These are phyloP conservation scores for Drosophila lacteicornis DNA, from an alignment of 1,140 invertebrate species.

Conservation along the genomic window DNA sequence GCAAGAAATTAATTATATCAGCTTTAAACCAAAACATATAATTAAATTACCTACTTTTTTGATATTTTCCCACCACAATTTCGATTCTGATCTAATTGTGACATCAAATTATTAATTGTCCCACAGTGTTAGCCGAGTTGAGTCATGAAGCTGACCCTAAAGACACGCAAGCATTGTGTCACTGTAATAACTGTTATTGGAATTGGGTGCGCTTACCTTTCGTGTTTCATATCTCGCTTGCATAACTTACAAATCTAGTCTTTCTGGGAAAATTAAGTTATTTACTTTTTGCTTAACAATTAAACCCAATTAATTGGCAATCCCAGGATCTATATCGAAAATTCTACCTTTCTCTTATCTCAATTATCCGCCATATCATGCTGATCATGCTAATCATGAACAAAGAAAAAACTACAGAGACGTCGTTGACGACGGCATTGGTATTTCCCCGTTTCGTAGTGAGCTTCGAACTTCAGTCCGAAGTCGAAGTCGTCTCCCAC, in stretches of 20 bases:
- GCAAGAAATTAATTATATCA: too few relatives aligned
- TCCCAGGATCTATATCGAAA: constrained; percentile 19
- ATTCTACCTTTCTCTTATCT: constrained; percentile 26
- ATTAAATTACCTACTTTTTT: not conserved
- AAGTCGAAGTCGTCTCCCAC: constrained; percentile 22
- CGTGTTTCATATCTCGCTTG: constrained; percentile 58
- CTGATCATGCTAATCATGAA: constrained; percentile 23
- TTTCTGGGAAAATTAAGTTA: constrained; percentile 47
- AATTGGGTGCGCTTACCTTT: constrained; percentile 38
- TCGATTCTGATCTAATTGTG: constrained; percentile 20
- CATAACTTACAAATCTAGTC: constrained; percentile 35
- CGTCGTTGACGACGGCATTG: constrained; percentile 9
- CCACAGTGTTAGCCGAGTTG: constrained; percentile 16
- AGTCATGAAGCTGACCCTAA: constrained; percentile 23
- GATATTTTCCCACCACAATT: not conserved
- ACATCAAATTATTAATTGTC: constrained; percentile 10
- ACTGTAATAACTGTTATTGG: constrained; percentile 64
- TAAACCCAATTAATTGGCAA: constrained; percentile 58
- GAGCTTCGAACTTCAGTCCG: constrained; percentile 28
- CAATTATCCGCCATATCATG: constrained; percentile 10
- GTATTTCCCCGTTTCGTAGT: constrained; percentile 34
- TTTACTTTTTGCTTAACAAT: constrained; percentile 55
- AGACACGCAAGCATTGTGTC: constrained; percentile 52
- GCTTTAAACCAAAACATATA: not conserved
- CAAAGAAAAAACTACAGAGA: constrained; percentile 13